These are phyloP conservation scores for Glaucomys volans DNA, from an alignment of 2,113 vertebrate species.

Conservation along the genomic window DNA sequence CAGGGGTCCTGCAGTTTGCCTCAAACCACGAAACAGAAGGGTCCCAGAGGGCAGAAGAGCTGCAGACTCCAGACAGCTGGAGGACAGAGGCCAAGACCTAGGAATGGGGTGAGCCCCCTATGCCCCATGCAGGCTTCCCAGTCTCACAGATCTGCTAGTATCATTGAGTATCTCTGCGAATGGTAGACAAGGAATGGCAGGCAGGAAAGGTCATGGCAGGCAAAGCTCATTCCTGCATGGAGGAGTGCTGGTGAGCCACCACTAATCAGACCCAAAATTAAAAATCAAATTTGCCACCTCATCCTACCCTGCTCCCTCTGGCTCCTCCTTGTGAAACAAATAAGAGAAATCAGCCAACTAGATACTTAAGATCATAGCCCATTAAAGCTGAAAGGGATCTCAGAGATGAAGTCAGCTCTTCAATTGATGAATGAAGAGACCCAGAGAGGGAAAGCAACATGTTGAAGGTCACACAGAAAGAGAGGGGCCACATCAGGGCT, in stretches of 20 bases:
- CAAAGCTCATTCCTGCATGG: not conserved
- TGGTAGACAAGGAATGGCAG: not conserved
- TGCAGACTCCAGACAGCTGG: not conserved
- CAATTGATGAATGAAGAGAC: not conserved
- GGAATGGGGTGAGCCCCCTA: rapidly evolving
- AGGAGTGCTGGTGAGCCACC: not conserved
- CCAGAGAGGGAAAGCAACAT: not conserved
- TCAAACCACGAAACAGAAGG: not conserved
- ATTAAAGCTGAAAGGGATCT: not conserved
- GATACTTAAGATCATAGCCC: not conserved
- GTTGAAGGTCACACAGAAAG: not conserved
- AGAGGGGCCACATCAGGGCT: rapidly evolving
- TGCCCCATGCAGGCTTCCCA: not conserved
- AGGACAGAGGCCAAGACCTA: no score
- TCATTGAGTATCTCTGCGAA: not conserved
- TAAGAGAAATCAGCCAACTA: slow-evolving; percentile 40
- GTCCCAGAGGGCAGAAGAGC: not conserved
- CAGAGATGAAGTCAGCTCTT: not conserved
- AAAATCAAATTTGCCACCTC: not conserved
- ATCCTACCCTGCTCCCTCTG: not conserved
- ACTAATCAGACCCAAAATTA: not conserved
- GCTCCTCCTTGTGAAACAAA: slow-evolving; percentile 30
- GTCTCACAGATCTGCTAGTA: not conserved
- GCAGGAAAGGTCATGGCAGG: not conserved
- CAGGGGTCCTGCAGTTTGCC: not conserved